These are phyloP conservation scores for Xestobium rufovillosum DNA, from an alignment of 2,888 invertebrate genomes.

Conservation along the genomic window DNA sequence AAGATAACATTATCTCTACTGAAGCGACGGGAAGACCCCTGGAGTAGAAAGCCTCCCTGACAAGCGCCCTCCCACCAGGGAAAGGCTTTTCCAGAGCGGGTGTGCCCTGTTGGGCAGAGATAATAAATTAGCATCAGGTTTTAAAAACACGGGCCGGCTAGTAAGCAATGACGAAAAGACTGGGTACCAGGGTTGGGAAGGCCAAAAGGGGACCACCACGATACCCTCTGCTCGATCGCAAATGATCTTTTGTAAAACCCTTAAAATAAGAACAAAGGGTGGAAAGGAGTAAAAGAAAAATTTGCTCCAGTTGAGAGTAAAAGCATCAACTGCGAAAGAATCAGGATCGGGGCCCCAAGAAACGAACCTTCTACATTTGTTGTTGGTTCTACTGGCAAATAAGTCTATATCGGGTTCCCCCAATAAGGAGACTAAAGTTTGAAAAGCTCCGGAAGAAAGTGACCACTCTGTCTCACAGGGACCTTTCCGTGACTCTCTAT, in stretches of 20 bases:
- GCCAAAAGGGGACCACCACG: no score
- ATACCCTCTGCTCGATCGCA: conserved; percentile 15
- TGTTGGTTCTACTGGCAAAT: conserved; percentile 7
- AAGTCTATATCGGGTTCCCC: conserved; percentile 8
- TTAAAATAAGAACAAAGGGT: conserved; percentile 16
- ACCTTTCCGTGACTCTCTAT: conserved; percentile 8
- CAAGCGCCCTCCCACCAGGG: no score
- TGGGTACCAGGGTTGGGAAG: no score
- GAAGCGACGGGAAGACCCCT: background rate
- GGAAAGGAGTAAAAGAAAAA: conserved; percentile 19
- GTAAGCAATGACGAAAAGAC: no score
- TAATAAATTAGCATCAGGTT: no score
- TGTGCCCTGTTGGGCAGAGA: no score
- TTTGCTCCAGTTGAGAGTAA: conserved; percentile 14
- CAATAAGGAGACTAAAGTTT: conserved; percentile 5
- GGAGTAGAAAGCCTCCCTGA: no score
- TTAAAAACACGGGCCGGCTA: no score
- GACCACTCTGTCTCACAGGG: conserved; percentile 7
- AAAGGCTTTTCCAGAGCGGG: no score
- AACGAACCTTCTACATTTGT: conserved; percentile 8
- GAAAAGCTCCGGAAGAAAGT: conserved; percentile 4
- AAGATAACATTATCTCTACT: background rate
- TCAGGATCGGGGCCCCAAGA: conserved; percentile 13
- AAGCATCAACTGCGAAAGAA: conserved; percentile 17
- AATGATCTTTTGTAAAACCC: conserved; percentile 15